phyloP scores from a whole-genome alignment of 1,140 invertebrate genomes.

The Trichoplusia ni region DNA sequence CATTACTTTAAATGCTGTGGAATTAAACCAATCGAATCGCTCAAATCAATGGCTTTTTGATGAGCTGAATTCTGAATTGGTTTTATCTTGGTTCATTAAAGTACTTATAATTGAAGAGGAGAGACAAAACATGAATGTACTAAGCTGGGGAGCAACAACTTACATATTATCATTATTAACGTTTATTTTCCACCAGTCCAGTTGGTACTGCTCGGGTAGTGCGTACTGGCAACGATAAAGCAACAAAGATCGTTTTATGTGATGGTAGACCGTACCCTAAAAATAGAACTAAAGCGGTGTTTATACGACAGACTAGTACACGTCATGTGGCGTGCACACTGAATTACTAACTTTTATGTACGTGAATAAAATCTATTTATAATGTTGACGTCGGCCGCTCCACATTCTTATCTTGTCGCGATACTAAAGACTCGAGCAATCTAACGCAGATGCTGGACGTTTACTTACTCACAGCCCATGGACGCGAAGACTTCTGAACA shows the following conservation, averaged over 20 bases:
- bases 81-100: too few species aligned
- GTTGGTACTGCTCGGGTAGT: slow-evolving; percentile 1
- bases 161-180: neutral
- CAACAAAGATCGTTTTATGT: slow-evolving; percentile 36
- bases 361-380: slow-evolving; percentile 73
- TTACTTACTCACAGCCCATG: neutral
- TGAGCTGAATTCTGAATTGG: too few species aligned
- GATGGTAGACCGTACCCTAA: slow-evolving; percentile 34
- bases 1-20: too few species aligned
- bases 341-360: slow-evolving; percentile 59
- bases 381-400: slow-evolving; percentile 67
- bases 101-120: too few species aligned
- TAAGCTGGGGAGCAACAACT: slow-evolving; percentile 10
- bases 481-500: neutral
- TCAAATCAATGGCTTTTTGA: too few species aligned
- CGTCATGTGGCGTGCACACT: slow-evolving; percentile 48
- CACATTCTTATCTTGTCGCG: slow-evolving; percentile 69
- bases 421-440: slow-evolving; percentile 55
- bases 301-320: slow-evolving; percentile 42
- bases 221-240: slow-evolving; percentile 30
- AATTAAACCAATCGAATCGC: too few species aligned
- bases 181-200: slow-evolving; percentile 10
- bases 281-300: slow-evolving; percentile 42
- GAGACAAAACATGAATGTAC: too few species aligned
- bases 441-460: slow-evolving; percentile 53